Conservation (phyloP, 1,140 invertebrate species). For the Tetramorium alpestre region DNA sequence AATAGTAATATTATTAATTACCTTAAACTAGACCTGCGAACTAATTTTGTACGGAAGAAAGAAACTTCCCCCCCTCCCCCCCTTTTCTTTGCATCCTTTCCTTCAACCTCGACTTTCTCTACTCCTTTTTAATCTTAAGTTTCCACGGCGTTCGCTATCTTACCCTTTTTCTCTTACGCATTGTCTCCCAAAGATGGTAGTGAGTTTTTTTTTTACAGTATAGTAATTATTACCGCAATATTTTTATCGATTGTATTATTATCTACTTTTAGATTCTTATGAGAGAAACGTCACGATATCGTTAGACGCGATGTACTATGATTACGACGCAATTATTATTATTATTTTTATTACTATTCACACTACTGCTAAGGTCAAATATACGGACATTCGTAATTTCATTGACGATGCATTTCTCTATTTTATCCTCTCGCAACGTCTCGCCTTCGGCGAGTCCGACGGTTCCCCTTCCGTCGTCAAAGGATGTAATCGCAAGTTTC, state of each 20-base stretch:
- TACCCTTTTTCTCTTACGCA: constrained; percentile 60
- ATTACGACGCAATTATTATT: constrained; percentile 75
- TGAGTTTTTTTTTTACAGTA: constrained; percentile 69
- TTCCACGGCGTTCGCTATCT: constrained; percentile 44
- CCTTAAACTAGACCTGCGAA: constrained; percentile 52
- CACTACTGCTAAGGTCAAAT: constrained; percentile 78
- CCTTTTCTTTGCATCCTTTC: constrained; percentile 32
- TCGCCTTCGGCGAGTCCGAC: no score
- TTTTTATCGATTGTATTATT: constrained; percentile 68
- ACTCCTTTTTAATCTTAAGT: neutral
- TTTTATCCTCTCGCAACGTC: neutral
- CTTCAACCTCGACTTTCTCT: neutral
- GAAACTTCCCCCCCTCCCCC: constrained; percentile 11
- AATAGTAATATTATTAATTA: constrained; percentile 70
- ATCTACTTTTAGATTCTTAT: constrained; percentile 69
- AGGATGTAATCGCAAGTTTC: constrained; percentile 23
- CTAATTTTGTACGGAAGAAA: constrained; percentile 72
- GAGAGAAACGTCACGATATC: constrained; percentile 62
- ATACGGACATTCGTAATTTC: constrained; percentile 80
- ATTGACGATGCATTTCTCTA: constrained; percentile 48
- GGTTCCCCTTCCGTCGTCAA: neutral
- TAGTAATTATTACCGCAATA: constrained; percentile 67
- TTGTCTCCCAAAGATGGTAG: constrained; percentile 81
- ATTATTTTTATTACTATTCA: constrained; percentile 59
- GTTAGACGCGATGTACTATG: constrained; percentile 74